Evolutionary conservation across 2,797 vertebrate genomes (phyloP).

Genomic region (Catostomus latipinnis): DNA sequence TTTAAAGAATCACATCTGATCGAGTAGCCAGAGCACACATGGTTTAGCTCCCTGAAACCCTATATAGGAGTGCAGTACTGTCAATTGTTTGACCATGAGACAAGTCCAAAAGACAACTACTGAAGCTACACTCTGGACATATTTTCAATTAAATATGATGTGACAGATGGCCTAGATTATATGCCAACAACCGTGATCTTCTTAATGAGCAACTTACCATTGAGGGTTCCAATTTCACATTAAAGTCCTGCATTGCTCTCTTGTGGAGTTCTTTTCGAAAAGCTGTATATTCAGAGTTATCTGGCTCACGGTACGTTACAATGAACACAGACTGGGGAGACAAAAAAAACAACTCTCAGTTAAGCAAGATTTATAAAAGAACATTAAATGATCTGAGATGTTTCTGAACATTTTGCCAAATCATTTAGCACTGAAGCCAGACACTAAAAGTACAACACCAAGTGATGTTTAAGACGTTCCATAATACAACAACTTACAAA

Average conservation of each 20-base stretch:
- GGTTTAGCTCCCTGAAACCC: conserved; percentile 29
- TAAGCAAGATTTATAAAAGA: conserved; percentile 21
- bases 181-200: conserved; percentile 21
- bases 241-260: conserved; percentile 86
- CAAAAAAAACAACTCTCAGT: conserved; percentile 50
- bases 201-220: conserved; percentile 80
- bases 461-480: too few species aligned
- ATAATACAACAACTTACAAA: too few species aligned
- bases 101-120: conserved; percentile 28
- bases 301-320: conserved; percentile 92
- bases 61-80: neutral
- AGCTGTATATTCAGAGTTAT: conserved; percentile 87
- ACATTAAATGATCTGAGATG: neutral
- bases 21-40: conserved; percentile 28
- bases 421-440: too few species aligned
- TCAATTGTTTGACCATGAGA: conserved; percentile 2
- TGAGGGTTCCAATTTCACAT: conserved; percentile 87
- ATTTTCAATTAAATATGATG: conserved; percentile 38
- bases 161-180: conserved; percentile 19
- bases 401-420: neutral
- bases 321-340: conserved; percentile 88
- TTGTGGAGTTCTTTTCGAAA: conserved; percentile 90
- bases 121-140: conserved; percentile 6
- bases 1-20: conserved; percentile 58
- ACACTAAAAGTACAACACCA: too few species aligned